Evolutionary conservation across 2,797 vertebrate genomes (phyloP), one percentile per base, ranked within the genome.

Genomic region (Ficedula albicollis): DNA sequence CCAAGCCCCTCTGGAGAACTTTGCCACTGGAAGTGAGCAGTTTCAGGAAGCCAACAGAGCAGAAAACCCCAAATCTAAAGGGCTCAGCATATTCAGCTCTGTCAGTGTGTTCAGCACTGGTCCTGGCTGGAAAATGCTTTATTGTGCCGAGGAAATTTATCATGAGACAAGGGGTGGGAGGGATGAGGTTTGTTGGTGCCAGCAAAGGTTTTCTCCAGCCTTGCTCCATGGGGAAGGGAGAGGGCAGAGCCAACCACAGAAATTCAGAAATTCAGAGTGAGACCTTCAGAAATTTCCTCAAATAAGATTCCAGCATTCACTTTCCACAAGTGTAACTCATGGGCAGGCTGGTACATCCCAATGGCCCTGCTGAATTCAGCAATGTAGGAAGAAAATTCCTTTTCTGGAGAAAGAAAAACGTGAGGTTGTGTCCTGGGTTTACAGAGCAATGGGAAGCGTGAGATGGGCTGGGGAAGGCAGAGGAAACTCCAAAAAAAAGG

Each of bases 111-210:
- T 91, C 84, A 92, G 89, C n/a, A 5, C 75, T 74, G 55, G 10
- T 54, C 77, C 80, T 79, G 64, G 49, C 41, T 92, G 95, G 94
- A 96, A 95, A 96, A 95, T 80, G 49, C 64, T 90, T 96, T 83
- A 89, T 93, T 96, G 94, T 97, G 88, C 96, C 95, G 93, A 87
- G 90, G 92, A 95, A 97, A 95, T 87, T 83, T 78, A 68, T 84
- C 90, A 95, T 34, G 86, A 85, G 81, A 48, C 44, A 82, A 80
- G 30, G 46, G 46, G 14, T 84, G 73, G 77, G 91, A 84, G 63
- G 46, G 48, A 36, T 22, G 82, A 66, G 32, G 26, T 39, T 91
- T 90, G 36, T n/a, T 95, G 39, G 63, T 96, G 93, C 83, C 91
- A 94, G 74, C 49, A 74, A 88, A 92, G 62, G 66, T 89, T 96